phyloP scores from a whole-genome alignment of 2,113 vertebrate genomes.

The Phyllostomus hastatus region DNA sequence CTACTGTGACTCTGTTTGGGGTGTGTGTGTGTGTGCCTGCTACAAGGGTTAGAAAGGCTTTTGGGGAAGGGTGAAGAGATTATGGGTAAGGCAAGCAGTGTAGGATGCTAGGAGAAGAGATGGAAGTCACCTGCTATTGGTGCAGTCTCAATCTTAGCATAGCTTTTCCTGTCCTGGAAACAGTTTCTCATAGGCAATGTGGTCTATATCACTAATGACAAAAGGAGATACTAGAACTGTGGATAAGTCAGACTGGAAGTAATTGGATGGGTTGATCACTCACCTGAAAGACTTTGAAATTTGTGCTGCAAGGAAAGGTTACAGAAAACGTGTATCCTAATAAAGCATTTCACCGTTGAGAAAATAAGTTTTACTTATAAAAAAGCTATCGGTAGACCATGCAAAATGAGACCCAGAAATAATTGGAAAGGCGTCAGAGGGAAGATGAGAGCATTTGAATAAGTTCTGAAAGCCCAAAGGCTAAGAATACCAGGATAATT shows the following conservation, averaged over 20 bases:
- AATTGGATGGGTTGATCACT: neutral
- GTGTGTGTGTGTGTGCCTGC: neutral
- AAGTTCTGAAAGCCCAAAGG: conserved; percentile 75
- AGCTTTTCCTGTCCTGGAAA: neutral
- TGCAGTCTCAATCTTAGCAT: neutral
- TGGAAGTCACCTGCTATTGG: neutral
- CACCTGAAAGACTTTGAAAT: neutral
- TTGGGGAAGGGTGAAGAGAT: neutral
- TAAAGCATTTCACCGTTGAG: neutral
- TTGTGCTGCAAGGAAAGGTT: neutral
- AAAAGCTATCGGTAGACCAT: neutral
- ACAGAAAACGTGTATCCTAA: neutral
- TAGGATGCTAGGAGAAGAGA: neutral
- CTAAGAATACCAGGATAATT: conserved; percentile 81
- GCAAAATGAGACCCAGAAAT: conserved; percentile 60
- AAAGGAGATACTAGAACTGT: neutral
- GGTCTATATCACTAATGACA: neutral
- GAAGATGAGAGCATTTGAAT: conserved; percentile 75
- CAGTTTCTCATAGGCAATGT: neutral
- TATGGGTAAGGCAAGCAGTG: neutral
- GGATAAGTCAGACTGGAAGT: neutral
- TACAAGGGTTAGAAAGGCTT: neutral
- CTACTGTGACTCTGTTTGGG: neutral
- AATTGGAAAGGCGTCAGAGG: conserved; percentile 47
- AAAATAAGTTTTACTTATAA: conserved; percentile 41